phyloP scores from a whole-genome alignment of 2,888 invertebrate species.

The Epicampocera succincta region DNA sequence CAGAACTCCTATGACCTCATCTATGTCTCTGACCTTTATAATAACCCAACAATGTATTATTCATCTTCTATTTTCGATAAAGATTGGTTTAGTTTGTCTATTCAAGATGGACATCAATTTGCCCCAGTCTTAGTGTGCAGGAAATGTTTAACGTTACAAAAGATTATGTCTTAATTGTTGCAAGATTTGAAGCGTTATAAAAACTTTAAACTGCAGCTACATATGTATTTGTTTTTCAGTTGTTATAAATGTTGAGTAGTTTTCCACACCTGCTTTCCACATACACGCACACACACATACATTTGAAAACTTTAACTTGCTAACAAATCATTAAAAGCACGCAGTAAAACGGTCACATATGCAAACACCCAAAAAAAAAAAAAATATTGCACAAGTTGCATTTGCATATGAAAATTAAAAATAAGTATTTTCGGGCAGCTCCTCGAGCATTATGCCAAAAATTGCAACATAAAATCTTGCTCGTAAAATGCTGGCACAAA shows the following conservation, averaged over 20 bases:
- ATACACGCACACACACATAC: background rate
- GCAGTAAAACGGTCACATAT: conserved; percentile 12
- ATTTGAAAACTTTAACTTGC: background rate
- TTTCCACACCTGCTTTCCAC: background rate
- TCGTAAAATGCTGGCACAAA: conserved; percentile 10
- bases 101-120: too few relatives aligned
- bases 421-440: background rate
- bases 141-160: too few relatives aligned
- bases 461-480: conserved; percentile 38
- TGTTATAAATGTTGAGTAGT: background rate
- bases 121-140: too few relatives aligned
- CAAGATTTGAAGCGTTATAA: too few relatives aligned
- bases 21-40: too few relatives aligned
- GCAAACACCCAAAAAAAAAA: conserved; percentile 8
- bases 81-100: too few relatives aligned
- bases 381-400: conserved; percentile 31
- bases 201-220: too few relatives aligned
- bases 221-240: too few relatives aligned
- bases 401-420: conserved; percentile 51
- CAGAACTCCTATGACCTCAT: too few relatives aligned
- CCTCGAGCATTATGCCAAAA: conserved; percentile 30
- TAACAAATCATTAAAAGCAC: conserved; percentile 13
- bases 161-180: too few relatives aligned
- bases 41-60: too few relatives aligned
- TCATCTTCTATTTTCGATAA: too few relatives aligned